These are phyloP conservation scores for Oligia latruncula DNA, from an alignment of 2,888 invertebrate genomes.

Conservation along the genomic window DNA sequence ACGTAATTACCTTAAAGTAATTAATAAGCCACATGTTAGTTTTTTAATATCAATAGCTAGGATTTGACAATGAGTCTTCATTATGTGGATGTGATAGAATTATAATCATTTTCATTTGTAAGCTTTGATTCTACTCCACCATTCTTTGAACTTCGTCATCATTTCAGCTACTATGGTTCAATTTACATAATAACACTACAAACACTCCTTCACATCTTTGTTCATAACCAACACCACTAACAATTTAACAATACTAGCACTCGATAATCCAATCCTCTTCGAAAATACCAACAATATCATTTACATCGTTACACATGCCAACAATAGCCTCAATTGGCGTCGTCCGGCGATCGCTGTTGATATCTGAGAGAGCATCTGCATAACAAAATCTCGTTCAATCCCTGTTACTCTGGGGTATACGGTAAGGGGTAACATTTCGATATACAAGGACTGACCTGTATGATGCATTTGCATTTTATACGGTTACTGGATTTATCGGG, in stretches of 20 bases:
- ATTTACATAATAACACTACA: neutral
- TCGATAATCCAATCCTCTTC: slow-evolving; percentile 55
- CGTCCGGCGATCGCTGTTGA: slow-evolving; percentile 71
- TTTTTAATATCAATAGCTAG: neutral
- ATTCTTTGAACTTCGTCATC: neutral
- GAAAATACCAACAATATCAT: slow-evolving; percentile 59
- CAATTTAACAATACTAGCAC: slow-evolving; percentile 36
- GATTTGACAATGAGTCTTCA: neutral
- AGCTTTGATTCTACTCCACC: neutral
- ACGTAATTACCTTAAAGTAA: neutral
- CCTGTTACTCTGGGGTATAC: slow-evolving; percentile 58
- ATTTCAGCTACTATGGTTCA: neutral
- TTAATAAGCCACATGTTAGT: neutral
- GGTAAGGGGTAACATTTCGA: slow-evolving; percentile 59
- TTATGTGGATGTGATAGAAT: neutral
- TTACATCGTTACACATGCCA: slow-evolving; percentile 55
- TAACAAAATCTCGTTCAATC: slow-evolving; percentile 77
- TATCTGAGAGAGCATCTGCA: slow-evolving; percentile 75
- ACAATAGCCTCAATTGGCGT: slow-evolving; percentile 69
- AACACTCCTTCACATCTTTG: neutral
- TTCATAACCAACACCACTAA: slow-evolving; percentile 16
- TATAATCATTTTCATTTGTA: neutral
- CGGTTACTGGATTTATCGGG: slow-evolving; percentile 50
- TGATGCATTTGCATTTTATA: slow-evolving; percentile 63
- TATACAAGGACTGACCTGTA: slow-evolving; percentile 59